Conservation (phyloP, 2,888 invertebrate genomes). For the Chironomus riparius region DNA sequence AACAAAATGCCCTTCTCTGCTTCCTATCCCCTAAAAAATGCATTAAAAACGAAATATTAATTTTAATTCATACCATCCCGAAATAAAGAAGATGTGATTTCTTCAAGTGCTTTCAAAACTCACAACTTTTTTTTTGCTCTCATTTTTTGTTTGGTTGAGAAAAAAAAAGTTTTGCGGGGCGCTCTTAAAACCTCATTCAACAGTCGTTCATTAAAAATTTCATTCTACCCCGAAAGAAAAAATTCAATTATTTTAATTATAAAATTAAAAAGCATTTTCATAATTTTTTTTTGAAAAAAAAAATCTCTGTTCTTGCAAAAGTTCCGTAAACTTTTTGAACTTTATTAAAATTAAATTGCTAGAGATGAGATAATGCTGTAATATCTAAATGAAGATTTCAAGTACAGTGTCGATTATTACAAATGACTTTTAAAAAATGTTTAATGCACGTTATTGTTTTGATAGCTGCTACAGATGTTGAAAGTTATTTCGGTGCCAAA, state of each 20-base stretch:
- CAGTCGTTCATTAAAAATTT: slow-evolving; percentile 24
- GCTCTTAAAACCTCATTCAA: slow-evolving; percentile 23
- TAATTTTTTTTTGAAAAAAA: not conserved
- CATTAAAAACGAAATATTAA: not conserved
- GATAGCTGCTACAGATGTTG: no score
- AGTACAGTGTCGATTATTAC: no score
- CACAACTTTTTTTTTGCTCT: slow-evolving; percentile 7
- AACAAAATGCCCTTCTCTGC: no score
- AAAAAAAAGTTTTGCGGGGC: slow-evolving; percentile 7
- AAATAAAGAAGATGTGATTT: slow-evolving; percentile 5
- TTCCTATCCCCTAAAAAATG: no score
- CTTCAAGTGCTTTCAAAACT: slow-evolving; percentile 23
- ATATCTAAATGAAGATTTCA: no score
- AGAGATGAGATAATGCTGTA: no score
- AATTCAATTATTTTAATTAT: slow-evolving; percentile 26
- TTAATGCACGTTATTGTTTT: no score
- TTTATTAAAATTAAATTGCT: slow-evolving; percentile 9
- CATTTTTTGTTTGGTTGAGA: not conserved
- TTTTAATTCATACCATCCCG: not conserved
- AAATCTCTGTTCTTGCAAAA: not conserved
- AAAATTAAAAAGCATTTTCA: slow-evolving; percentile 21
- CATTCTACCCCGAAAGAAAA: not conserved
- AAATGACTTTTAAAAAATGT: no score
- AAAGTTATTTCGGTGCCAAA: no score
- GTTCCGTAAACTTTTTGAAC: slow-evolving; percentile 6